phyloP scores from a whole-genome alignment of 1,140 invertebrate species.

The Hypsibius dujardini region DNA sequence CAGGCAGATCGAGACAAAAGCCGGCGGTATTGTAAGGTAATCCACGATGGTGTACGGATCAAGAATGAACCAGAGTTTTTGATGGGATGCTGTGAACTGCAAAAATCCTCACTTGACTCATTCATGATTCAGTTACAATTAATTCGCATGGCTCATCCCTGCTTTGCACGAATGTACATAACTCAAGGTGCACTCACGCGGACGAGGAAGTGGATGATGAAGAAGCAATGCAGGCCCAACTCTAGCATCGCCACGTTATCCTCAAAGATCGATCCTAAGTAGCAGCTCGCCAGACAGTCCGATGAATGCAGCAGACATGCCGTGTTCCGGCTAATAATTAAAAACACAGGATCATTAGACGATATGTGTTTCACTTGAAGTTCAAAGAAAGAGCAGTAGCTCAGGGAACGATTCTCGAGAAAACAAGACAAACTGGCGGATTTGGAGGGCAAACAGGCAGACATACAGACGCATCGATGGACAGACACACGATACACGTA shows the following conservation, averaged over 20 bases:
- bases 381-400: too few relatives aligned
- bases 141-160: too few relatives aligned
- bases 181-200: too few relatives aligned
- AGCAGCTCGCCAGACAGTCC: neutral
- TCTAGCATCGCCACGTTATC: neutral
- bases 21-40: conserved; percentile 4
- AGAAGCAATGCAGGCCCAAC: neutral
- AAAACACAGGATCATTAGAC: too few relatives aligned
- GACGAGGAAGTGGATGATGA: neutral
- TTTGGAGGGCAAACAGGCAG: too few relatives aligned
- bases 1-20: neutral
- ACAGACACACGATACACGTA: too few relatives aligned
- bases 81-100: neutral
- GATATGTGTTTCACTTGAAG: too few relatives aligned
- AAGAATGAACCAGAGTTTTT: neutral
- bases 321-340: conserved; percentile 21
- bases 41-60: neutral
- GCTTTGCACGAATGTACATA: too few relatives aligned
- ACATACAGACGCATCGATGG: too few relatives aligned
- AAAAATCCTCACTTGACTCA: neutral
- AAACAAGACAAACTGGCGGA: too few relatives aligned
- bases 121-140: neutral
- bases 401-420: too few relatives aligned
- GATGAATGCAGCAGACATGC: too few relatives aligned
- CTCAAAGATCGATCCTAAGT: neutral